Percentiles rank a stretch among this genome's conserved stretches.
Evolutionary conservation across 2,797 vertebrate genomes (phyloP).

Genomic region (Chelon auratus): DNA sequence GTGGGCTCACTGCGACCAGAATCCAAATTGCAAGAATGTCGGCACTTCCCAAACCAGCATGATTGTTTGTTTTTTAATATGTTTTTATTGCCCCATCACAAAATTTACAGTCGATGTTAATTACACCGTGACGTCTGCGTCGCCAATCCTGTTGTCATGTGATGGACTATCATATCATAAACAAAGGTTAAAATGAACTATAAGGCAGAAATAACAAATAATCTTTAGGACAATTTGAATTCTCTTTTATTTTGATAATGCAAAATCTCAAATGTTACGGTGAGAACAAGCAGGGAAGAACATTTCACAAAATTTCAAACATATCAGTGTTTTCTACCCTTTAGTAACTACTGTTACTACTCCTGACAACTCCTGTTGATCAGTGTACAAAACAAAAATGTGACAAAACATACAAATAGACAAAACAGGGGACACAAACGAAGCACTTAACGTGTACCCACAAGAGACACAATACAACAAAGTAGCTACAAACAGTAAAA

Average conservation of each 20-base stretch:
- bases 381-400: conserved; percentile 34
- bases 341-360: conserved; percentile 24
- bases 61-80: conserved; percentile 44
- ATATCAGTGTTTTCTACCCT: conserved; percentile 36
- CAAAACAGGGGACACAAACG: conserved; percentile 21
- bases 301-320: conserved; percentile 38
- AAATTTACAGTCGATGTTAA: conserved; percentile 16
- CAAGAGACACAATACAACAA: conserved; percentile 21
- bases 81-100: conserved; percentile 22
- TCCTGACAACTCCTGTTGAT: conserved; percentile 18
- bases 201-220: background rate
- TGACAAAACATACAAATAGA: conserved; percentile 17
- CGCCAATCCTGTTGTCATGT: conserved; percentile 5
- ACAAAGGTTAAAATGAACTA: conserved; percentile 10
- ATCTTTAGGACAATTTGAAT: conserved; percentile 17
- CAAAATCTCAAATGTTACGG: conserved; percentile 19
- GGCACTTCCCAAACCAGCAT: conserved; percentile 40
- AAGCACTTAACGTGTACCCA: conserved; percentile 11
- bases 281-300: conserved; percentile 42
- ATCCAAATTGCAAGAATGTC: conserved; percentile 44
- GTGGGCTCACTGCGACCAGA: conserved; percentile 38
- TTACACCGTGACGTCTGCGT: conserved; percentile 18
- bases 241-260: conserved; percentile 59
- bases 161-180: conserved; percentile 4
- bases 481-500: conserved; percentile 11